Evolutionary conservation across 2,113 vertebrate species (phyloP).

Genomic region (Eptesicus fuscus): DNA sequence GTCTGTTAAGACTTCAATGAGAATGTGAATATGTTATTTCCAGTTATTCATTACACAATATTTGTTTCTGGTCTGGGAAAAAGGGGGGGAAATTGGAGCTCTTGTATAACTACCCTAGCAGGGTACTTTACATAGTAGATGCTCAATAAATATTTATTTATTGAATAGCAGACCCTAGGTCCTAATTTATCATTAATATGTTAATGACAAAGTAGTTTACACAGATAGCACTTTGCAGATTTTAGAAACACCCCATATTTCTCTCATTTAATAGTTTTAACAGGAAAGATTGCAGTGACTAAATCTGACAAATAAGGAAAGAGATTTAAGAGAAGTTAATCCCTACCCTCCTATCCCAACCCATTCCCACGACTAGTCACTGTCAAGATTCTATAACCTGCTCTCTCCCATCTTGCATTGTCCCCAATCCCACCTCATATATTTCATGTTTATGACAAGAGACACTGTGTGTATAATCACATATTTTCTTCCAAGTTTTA

Average conservation of each 20-base stretch:
- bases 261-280: neutral
- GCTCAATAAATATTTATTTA: slow-evolving; percentile 41
- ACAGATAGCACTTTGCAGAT: neutral
- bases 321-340: neutral
- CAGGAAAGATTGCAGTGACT: neutral
- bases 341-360: accelerated
- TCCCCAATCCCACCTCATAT: neutral
- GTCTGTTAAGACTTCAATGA: neutral
- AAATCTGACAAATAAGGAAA: neutral
- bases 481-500: neutral
- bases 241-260: neutral
- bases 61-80: slow-evolving; percentile 5
- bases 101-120: slow-evolving; percentile 24
- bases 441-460: neutral
- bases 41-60: neutral
- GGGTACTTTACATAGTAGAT: neutral
- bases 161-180: neutral
- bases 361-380: neutral
- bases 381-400: neutral
- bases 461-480: neutral
- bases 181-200: neutral
- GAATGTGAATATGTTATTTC: neutral
- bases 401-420: neutral
- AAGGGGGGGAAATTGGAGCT: neutral
- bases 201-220: neutral